Evolutionary conservation across 1,140 invertebrate genomes (phyloP).

Genomic region (Orussus abietinus): DNA sequence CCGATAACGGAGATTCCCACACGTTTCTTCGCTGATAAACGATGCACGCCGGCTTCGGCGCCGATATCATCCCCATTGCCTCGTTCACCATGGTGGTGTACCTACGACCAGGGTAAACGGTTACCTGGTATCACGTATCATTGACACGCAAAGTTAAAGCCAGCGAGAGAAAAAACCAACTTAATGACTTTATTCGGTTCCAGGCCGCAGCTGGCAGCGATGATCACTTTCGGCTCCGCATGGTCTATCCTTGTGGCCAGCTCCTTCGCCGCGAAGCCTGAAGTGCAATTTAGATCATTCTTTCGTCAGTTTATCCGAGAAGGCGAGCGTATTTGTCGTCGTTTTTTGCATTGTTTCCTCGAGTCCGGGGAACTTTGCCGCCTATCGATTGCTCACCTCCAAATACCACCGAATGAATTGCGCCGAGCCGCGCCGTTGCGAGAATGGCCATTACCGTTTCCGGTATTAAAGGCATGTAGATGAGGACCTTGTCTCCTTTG

Average conservation of each 20-base stretch:
- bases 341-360: too few species aligned
- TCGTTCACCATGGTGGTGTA: conserved; percentile 88
- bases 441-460: conserved; percentile 84
- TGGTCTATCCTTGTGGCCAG: conserved; percentile 82
- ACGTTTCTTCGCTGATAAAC: conserved; percentile 73
- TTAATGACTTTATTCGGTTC: conserved; percentile 81
- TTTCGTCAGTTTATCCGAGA: conserved; percentile 2
- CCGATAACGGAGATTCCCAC: conserved; percentile 59
- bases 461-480: conserved; percentile 90
- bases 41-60: conserved; percentile 71
- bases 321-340: neutral
- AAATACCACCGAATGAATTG: conserved; percentile 84
- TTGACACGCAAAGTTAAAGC: too few species aligned
- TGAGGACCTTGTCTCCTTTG: conserved; percentile 75
- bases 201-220: conserved; percentile 85
- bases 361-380: too few species aligned
- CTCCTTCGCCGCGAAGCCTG: conserved; percentile 84
- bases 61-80: conserved; percentile 68
- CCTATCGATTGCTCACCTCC: conserved; percentile 61
- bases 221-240: conserved; percentile 80
- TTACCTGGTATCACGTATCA: too few species aligned
- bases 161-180: too few species aligned
- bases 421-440: conserved; percentile 76
- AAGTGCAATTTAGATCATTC: conserved; percentile 34
- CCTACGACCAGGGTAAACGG: conserved; percentile 53